phyloP scores from a whole-genome alignment of 2,797 vertebrate genomes.

The Siniperca obscura region DNA sequence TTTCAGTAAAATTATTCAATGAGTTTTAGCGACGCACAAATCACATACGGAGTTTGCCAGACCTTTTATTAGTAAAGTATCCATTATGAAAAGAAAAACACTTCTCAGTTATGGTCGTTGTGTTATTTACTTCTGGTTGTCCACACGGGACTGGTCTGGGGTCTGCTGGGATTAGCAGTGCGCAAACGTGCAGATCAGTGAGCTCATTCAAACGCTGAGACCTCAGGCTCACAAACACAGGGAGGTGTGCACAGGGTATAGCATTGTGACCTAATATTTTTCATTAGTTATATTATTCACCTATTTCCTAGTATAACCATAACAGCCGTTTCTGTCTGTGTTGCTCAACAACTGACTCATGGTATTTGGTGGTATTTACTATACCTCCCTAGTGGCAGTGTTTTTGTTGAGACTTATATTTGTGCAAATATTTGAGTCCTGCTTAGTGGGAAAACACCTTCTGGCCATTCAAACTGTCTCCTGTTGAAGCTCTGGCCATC shows the following conservation, averaged over 20 bases:
- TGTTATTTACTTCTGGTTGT: slow-evolving; percentile 33
- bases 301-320: background rate
- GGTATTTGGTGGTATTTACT: background rate
- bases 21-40: background rate
- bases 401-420: background rate
- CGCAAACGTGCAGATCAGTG: slow-evolving; percentile 44
- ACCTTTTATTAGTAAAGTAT: background rate
- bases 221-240: background rate
- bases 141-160: slow-evolving; percentile 57
- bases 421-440: background rate
- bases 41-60: background rate
- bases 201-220: background rate
- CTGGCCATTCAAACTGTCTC: background rate
- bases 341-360: background rate
- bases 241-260: background rate
- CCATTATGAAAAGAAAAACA: too few relatives aligned
- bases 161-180: slow-evolving; percentile 45
- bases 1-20: background rate
- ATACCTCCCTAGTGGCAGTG: too few relatives aligned
- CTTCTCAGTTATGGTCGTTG: background rate
- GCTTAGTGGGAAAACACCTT: too few relatives aligned
- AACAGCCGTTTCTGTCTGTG: too few relatives aligned
- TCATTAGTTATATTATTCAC: background rate
- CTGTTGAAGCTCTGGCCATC: background rate
- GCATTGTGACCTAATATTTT: background rate